phyloP scores from a whole-genome alignment of 2,113 vertebrate genomes.

The Strix aluco region DNA sequence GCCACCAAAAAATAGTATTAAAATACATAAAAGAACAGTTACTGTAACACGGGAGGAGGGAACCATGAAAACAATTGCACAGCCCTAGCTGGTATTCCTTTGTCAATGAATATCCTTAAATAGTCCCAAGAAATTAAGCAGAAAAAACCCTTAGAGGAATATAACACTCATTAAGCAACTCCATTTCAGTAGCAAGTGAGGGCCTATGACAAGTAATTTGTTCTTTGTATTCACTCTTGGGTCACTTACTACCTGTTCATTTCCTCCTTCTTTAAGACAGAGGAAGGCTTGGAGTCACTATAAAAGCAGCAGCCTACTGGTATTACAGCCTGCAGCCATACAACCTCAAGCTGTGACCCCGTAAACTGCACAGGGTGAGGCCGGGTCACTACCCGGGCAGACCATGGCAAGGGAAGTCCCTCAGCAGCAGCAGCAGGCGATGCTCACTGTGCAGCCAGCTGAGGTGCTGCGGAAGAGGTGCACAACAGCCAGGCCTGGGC shows the following conservation, averaged over 20 bases:
- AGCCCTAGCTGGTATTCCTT: neutral
- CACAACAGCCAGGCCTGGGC: fast-evolving
- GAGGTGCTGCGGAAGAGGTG: fast-evolving
- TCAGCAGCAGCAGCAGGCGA: fast-evolving
- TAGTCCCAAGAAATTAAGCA: slow-evolving; percentile 37
- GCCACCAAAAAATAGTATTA: neutral
- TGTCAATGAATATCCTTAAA: slow-evolving; percentile 17
- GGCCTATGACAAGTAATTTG: neutral
- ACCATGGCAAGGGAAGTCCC: fast-evolving
- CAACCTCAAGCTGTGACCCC: neutral
- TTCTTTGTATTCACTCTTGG: neutral
- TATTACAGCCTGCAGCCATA: neutral
- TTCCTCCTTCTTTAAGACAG: neutral
- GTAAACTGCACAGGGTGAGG: fast-evolving
- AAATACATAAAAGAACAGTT: neutral
- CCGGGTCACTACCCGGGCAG: fast-evolving
- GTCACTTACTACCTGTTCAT: slow-evolving; percentile 25
- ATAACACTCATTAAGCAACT: slow-evolving; percentile 27
- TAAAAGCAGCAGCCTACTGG: neutral
- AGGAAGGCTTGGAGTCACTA: neutral
- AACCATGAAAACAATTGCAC: neutral
- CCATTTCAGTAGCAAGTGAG: neutral
- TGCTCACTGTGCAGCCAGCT: fast-evolving
- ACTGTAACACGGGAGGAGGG: neutral
- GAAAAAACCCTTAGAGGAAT: slow-evolving; percentile 18